Conservation (phyloP, 1,140 invertebrate genomes). For the Cydia strobilella region DNA sequence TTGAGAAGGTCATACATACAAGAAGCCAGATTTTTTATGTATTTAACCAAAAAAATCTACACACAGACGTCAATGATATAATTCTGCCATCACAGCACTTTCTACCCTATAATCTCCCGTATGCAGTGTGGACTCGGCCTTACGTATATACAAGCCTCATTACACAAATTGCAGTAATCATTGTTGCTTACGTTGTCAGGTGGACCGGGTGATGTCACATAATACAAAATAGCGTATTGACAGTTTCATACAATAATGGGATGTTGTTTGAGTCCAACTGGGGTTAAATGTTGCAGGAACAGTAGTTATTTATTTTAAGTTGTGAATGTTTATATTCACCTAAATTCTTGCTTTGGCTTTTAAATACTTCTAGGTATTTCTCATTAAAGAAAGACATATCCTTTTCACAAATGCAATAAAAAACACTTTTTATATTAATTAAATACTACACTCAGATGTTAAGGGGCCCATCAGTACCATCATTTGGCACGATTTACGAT, state of each 20-base stretch:
- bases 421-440: too few relatives aligned
- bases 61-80: not conserved
- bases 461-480: too few relatives aligned
- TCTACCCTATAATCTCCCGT: not conserved
- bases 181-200: slow-evolving; percentile 24
- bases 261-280: not conserved
- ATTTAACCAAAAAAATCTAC: too few relatives aligned
- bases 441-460: too few relatives aligned
- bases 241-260: not conserved
- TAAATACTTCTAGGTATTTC: too few relatives aligned
- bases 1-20: too few relatives aligned
- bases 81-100: not conserved
- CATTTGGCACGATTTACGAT: too few relatives aligned
- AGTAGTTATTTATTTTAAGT: not conserved
- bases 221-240: slow-evolving; percentile 11
- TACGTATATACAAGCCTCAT: slow-evolving; percentile 17
- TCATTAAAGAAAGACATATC: too few relatives aligned
- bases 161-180: slow-evolving; percentile 29
- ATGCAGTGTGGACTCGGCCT: not conserved
- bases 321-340: too few relatives aligned
- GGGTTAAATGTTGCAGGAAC: not conserved
- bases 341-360: too few relatives aligned
- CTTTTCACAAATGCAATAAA: too few relatives aligned
- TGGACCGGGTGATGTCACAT: not conserved
- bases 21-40: too few relatives aligned